Conservation (phyloP, 53 echinoderm and acorn worm genomes). For the Luidia sarsii region DNA sequence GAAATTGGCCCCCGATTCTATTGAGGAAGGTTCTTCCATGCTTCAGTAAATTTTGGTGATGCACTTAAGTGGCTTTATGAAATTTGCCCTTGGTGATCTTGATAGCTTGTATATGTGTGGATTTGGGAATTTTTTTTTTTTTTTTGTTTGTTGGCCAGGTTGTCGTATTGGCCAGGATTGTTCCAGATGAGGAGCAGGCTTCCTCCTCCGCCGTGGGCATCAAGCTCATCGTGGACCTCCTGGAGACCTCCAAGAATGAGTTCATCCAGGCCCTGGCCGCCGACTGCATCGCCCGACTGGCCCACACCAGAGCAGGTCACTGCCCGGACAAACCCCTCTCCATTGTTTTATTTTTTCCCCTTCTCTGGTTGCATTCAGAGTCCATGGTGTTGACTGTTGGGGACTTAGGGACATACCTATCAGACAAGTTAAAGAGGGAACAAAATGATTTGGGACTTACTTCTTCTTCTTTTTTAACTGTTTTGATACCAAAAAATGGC, state of each 20-base stretch:
- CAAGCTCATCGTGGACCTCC: conserved; percentile 91
- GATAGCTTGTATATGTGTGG: too few species aligned
- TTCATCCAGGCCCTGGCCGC: conserved; percentile 83
- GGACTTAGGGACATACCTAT: too few species aligned
- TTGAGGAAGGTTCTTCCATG: too few species aligned
- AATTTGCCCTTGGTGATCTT: neutral
- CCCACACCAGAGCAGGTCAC: conserved; percentile 95
- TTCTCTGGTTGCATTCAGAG: too few species aligned
- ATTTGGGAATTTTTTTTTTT: neutral
- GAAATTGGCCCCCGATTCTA: too few species aligned
- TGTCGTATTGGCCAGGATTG: conserved; percentile 86
- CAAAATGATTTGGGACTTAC: too few species aligned
- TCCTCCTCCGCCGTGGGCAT: conserved; percentile 94
- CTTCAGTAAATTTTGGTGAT: neutral
- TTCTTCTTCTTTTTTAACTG: too few species aligned
- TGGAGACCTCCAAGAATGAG: conserved; percentile 82
- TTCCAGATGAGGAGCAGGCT: conserved; percentile 97
- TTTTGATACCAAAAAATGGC: too few species aligned
- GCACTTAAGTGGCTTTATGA: neutral
- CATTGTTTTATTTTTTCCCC: too few species aligned
- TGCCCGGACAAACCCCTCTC: too few species aligned
- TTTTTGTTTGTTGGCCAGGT: conserved; percentile 47
- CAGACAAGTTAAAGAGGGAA: too few species aligned
- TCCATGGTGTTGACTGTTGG: too few species aligned
- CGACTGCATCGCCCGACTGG: conserved; percentile 90